These are phyloP conservation scores for Epinotia nisella DNA, from an alignment of 2,888 invertebrate genomes.

Conservation along the genomic window DNA sequence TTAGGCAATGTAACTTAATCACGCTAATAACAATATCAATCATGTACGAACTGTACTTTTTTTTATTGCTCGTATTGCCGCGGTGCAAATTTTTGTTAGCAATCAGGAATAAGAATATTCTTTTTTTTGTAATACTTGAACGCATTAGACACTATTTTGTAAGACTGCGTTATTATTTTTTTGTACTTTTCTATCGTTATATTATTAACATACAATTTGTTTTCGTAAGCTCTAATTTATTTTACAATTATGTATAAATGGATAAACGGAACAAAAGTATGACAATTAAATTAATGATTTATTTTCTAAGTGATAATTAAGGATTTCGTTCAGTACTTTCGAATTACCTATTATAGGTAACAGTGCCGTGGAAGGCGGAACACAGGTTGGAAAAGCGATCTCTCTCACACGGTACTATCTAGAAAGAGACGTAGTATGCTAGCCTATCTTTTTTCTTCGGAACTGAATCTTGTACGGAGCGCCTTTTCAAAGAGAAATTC, in stretches of 20 bases:
- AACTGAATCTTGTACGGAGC: background rate
- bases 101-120: background rate
- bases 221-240: conserved; percentile 29
- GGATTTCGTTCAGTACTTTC: background rate
- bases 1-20: background rate
- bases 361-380: background rate
- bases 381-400: background rate
- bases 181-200: background rate
- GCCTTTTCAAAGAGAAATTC: background rate
- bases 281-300: conserved; percentile 8
- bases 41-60: background rate
- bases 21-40: background rate
- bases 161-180: background rate
- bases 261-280: conserved; percentile 12
- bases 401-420: background rate
- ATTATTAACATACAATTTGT: conserved; percentile 8
- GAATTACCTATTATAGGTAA: background rate
- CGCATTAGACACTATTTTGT: background rate
- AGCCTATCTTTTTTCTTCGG: background rate
- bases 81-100: background rate
- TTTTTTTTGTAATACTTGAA: background rate
- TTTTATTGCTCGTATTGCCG: background rate
- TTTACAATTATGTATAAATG: conserved; percentile 17
- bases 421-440: background rate
- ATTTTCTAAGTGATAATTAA: conserved; percentile 15